Base-by-base conservation (phyloP, 2,888 invertebrate species). In the Aromia moschata region DNA sequence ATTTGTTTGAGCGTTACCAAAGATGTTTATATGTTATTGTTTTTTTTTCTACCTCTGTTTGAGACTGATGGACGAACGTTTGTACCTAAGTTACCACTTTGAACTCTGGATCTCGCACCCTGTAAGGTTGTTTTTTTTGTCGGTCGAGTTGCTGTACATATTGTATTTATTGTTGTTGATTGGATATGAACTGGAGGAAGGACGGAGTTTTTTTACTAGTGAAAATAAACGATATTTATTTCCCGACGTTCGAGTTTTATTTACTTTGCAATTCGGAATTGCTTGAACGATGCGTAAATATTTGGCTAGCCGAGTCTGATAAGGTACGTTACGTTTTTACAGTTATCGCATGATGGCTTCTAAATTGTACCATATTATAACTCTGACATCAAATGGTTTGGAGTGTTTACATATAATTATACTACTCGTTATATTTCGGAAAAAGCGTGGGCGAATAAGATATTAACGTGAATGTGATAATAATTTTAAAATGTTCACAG, bases 221-320 rank as follows among this genome's bases (percentile, higher is more conserved):
- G 20, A 44, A 53, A 65, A 64, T 64, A 64, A 64, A 65, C n/a
- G n/a, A n/a, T 62, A 62, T 62, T 62, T 65, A 62, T 65, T 65
- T 59, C 61, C 44, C 17, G 49, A 53, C 16, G n/a, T 17, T 36
- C 51, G 38, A 43, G 40, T 44, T 53, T 64, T 61, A 60, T 63
- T 63, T 51, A 16, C 43, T 60, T 38, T 57, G 46, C 20, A 41
- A 56, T 56, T 43, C 53, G 46, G 40, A 31, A 43, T 31, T 33
- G 38, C 33, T 38, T 44, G 20, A 52, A 37, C 37, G 33, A 55
- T 18, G 30, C n/a, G 52, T 43, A 59, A 59, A 56, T 51, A 59
- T 59, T 55, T 56, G 51, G 45, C 16, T 20, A 47, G 49, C 31
- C 53, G 36, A 54, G 52, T 54, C 37, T 36, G 4, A 11, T 20